These are phyloP conservation scores for Dromaius novaehollandiae DNA, from an alignment of 2,113 vertebrate genomes.

Conservation along the genomic window DNA sequence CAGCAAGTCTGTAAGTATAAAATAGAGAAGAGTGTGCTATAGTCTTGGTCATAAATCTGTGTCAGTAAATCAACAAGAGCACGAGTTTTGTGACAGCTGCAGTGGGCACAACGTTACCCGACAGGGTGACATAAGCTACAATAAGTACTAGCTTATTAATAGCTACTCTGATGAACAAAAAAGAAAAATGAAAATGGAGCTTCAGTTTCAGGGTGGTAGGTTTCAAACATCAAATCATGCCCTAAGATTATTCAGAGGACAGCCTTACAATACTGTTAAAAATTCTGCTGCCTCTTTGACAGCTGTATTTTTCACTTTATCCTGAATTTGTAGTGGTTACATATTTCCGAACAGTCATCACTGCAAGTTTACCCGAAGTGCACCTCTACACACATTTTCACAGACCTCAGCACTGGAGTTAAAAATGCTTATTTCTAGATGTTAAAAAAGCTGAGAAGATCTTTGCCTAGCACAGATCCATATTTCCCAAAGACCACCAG, in stretches of 20 bases:
- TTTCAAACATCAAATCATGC: background rate
- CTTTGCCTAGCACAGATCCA: background rate
- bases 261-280: background rate
- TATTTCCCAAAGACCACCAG: background rate
- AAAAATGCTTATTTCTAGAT: background rate
- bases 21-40: background rate
- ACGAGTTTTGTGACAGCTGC: background rate
- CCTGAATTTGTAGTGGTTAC: background rate
- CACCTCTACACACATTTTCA: background rate
- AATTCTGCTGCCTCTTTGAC: background rate
- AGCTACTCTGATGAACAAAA: background rate
- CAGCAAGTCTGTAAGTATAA: conserved; percentile 22
- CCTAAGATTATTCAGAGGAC: background rate
- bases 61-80: background rate
- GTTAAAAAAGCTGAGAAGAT: background rate
- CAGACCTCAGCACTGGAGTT: background rate
- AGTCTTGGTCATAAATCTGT: background rate
- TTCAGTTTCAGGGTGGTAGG: background rate
- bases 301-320: background rate
- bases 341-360: background rate
- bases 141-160: no score
- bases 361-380: background rate
- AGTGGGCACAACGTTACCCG: background rate
- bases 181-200: background rate
- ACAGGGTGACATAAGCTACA: background rate